Evolutionary conservation across 2,888 invertebrate genomes (phyloP).

Genomic region (Cephus nigrinus): DNA sequence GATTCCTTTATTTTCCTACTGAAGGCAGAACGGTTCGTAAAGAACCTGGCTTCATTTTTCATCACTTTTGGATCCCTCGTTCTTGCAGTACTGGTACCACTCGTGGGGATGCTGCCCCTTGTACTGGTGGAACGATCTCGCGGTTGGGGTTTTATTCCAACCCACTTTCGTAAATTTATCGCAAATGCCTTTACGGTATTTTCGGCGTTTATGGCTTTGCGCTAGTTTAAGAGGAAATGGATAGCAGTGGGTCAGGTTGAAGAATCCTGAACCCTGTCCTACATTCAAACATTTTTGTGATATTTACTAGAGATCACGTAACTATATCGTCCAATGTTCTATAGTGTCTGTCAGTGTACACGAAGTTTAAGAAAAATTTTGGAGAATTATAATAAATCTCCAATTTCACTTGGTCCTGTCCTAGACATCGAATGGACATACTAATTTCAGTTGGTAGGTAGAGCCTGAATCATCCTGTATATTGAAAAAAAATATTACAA

Average conservation of each 20-base stretch:
- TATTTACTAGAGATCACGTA: background rate
- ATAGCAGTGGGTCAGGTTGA: background rate
- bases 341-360: background rate
- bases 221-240: background rate
- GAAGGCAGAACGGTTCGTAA: background rate
- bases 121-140: background rate
- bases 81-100: background rate
- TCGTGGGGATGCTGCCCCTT: background rate
- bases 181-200: background rate
- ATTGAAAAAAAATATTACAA: background rate
- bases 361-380: background rate
- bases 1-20: background rate
- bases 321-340: background rate
- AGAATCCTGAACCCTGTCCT: background rate
- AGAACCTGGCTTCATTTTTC: background rate
- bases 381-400: too few relatives aligned
- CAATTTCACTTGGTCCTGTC: too few relatives aligned
- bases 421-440: too few relatives aligned
- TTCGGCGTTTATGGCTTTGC: slow-evolving; percentile 1
- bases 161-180: background rate
- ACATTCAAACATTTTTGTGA: background rate
- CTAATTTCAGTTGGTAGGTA: background rate
- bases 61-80: background rate
- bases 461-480: background rate
- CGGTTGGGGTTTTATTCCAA: background rate